These are phyloP conservation scores for Protophormia terraenovae DNA, from an alignment of 2,888 invertebrate genomes.

Conservation along the genomic window DNA sequence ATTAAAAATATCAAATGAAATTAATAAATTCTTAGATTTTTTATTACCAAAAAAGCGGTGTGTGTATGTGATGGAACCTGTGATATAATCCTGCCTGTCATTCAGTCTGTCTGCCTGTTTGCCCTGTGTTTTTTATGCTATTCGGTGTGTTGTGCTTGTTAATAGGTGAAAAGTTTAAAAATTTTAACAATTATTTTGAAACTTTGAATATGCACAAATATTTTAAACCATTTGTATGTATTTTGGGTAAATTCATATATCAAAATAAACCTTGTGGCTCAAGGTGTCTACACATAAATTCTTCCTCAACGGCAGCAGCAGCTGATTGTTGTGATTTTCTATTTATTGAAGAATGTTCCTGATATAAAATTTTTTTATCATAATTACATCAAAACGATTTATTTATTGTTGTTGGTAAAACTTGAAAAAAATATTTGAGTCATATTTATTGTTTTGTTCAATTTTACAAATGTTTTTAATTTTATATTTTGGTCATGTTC, in stretches of 20 bases:
- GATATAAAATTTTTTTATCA: not conserved
- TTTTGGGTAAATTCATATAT: not conserved
- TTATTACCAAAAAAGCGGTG: not conserved
- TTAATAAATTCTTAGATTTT: not conserved
- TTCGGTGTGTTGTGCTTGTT: not conserved
- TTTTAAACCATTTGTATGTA: not conserved
- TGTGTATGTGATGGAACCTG: not conserved
- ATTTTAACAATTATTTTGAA: not conserved
- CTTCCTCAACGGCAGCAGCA: not conserved
- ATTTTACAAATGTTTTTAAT: not conserved
- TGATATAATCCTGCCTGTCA: slow-evolving; percentile 28
- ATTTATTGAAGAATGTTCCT: not conserved
- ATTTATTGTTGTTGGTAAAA: not conserved
- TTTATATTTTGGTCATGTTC: not conserved
- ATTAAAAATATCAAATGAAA: not conserved
- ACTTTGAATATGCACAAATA: not conserved
- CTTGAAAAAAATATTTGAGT: not conserved
- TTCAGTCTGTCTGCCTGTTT: not conserved
- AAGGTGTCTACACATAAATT: slow-evolving; percentile 32
- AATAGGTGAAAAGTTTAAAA: not conserved
- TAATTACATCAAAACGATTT: slow-evolving; percentile 1
- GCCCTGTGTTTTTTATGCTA: not conserved
- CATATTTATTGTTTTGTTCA: not conserved
- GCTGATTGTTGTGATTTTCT: not conserved
- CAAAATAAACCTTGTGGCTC: not conserved